phyloP scores from a whole-genome alignment of 1,140 invertebrate genomes.

The Temnothorax longispinosus region DNA sequence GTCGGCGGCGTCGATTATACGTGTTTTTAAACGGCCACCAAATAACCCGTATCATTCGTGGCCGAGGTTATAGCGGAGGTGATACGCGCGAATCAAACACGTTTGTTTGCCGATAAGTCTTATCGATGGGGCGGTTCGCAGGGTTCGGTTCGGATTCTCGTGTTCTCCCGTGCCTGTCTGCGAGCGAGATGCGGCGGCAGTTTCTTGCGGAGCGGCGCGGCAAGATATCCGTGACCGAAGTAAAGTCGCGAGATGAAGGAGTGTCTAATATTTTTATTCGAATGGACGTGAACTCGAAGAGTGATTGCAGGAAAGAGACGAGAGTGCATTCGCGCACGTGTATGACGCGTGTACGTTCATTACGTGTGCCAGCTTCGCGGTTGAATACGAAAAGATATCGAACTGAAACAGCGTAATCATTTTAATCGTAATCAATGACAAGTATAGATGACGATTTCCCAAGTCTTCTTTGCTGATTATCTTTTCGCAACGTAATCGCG shows the following conservation, averaged over 20 bases:
- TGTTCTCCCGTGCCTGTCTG: not conserved
- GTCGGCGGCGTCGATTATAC: not conserved
- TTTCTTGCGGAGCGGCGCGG: not conserved
- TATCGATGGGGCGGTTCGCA: conserved; percentile 54
- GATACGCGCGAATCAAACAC: conserved; percentile 34
- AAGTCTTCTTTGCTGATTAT: not conserved
- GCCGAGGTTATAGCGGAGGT: conserved; percentile 20
- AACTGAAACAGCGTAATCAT: not conserved
- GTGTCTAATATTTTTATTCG: too few species aligned
- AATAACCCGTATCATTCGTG: conserved; percentile 32
- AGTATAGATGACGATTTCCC: not conserved
- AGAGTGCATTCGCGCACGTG: not conserved
- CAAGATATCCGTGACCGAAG: conserved; percentile 1
- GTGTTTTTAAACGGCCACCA: conserved; percentile 19
- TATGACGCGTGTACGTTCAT: not conserved
- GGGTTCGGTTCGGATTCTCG: not conserved
- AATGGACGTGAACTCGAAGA: not conserved
- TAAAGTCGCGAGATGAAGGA: not conserved
- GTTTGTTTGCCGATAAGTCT: conserved; percentile 43
- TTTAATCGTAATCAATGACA: conserved; percentile 10
- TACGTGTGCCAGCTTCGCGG: not conserved
- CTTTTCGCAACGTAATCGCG: not conserved
- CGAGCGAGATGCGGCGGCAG: conserved; percentile 25
- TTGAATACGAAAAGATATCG: not conserved
- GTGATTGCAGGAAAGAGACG: not conserved